Evolutionary conservation across 92 coral and sea anemone species (phyloP), one percentile per base, ranked within the genome.

Genomic region (Actinernus sp.): DNA sequence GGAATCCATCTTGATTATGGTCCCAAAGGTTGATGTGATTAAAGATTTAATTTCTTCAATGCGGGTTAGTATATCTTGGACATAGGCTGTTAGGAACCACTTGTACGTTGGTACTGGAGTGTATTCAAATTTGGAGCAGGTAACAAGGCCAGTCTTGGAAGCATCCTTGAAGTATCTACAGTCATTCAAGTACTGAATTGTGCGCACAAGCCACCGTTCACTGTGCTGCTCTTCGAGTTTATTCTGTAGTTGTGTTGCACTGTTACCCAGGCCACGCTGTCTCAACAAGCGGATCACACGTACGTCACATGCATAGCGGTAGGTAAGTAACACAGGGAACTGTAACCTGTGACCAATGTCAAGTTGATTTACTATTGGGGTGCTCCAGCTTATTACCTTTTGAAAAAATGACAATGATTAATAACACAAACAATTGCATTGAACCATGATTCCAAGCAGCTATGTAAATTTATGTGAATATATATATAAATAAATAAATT

Each of bases 381-480:
- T 66, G 22, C 81, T 79, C 81, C 86, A 79, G 66, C 80, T 60
- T 32, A 72, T 55, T 7, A 55, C 51, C 31, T 63, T 72, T 23
- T 57, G 40, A 2, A 17, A 33, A 59, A 65, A n/a, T n/a, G n/a
- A n/a, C n/a, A n/a, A n/a, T n/a, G n/a, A n/a, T n/a, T n/a, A n/a
- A n/a, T n/a, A n/a, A n/a, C n/a, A n/a, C n/a, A n/a, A n/a, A n/a
- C n/a, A n/a, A n/a, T n/a, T n/a, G n/a, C n/a, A n/a, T n/a, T n/a
- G n/a, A n/a, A n/a, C n/a, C n/a, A n/a, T n/a, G n/a, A n/a, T n/a
- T n/a, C n/a, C n/a, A n/a, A n/a, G n/a, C n/a, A n/a, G n/a, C n/a
- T n/a, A n/a, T n/a, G n/a, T n/a, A n/a, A n/a, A n/a, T n/a, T n/a
- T n/a, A n/a, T n/a, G n/a, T n/a, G n/a, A n/a, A n/a, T n/a, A n/a